Conservation (phyloP, 2,113 vertebrate genomes). For the Chloebia gouldiae region DNA sequence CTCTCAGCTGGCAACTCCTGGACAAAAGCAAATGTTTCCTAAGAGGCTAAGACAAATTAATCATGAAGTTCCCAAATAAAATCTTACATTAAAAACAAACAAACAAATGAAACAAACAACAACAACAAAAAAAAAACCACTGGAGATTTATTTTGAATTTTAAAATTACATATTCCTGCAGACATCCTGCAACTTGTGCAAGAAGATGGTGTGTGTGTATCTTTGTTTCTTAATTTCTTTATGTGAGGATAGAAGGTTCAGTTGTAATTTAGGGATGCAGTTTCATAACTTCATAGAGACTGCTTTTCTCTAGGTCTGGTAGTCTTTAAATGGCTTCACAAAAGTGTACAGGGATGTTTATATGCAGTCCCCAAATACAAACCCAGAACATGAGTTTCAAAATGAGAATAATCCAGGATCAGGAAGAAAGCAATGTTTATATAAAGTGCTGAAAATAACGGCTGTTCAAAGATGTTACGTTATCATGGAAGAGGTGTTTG, state of each 20-base stretch:
- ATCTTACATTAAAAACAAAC: background rate
- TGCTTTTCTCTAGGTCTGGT: background rate
- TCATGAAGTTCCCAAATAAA: background rate
- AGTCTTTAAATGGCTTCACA: background rate
- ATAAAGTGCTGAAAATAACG: background rate
- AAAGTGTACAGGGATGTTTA: background rate
- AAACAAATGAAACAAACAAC: background rate
- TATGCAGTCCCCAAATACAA: background rate
- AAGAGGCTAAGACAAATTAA: background rate
- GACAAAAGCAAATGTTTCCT: conserved; percentile 8
- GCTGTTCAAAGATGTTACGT: background rate
- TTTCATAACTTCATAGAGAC: background rate
- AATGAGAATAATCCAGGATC: background rate
- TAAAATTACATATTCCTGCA: background rate
- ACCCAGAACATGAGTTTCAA: background rate
- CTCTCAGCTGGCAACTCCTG: conserved; percentile 53
- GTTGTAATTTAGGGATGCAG: background rate
- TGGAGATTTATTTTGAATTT: background rate
- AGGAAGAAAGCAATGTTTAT: background rate
- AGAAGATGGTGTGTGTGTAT: background rate
- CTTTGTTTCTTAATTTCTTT: background rate
- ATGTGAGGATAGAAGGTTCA: background rate
- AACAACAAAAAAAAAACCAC: background rate
- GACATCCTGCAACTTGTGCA: background rate
- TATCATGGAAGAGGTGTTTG: background rate